Evolutionary conservation across 2,113 vertebrate genomes (phyloP).

Genomic region (Tachycineta bicolor): DNA sequence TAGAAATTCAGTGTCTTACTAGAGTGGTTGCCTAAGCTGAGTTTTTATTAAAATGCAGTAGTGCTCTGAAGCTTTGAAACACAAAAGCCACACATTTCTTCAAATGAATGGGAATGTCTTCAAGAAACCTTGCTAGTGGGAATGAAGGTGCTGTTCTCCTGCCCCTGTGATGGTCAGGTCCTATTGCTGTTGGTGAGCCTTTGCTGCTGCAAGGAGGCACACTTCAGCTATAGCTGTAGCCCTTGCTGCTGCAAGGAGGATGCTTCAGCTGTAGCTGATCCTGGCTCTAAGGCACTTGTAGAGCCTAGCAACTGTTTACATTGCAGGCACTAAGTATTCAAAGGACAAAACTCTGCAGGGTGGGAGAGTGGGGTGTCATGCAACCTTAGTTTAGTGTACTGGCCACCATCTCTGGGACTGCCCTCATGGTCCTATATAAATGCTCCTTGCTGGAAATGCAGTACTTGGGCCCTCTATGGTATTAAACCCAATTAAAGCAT

Average conservation of each 20-base stretch:
- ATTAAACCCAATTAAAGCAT: background rate
- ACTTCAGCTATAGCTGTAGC: background rate
- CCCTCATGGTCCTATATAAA: background rate
- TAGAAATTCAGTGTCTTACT: background rate
- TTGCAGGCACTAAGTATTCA: background rate
- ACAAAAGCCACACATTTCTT: background rate
- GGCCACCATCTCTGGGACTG: background rate
- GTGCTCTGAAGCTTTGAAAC: background rate
- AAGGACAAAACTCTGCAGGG: background rate
- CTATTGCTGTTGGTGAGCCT: background rate
- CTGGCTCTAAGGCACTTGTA: background rate
- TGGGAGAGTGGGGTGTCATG: too few relatives aligned
- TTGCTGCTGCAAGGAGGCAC: background rate
- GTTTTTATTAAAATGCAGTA: background rate
- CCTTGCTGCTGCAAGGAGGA: background rate
- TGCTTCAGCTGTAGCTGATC: background rate
- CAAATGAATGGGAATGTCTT: background rate
- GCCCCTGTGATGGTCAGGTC: background rate
- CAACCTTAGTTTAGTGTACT: background rate
- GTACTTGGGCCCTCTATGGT: background rate
- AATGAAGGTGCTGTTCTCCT: background rate
- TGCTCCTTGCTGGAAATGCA: background rate
- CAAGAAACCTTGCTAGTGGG: background rate
- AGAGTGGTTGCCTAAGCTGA: background rate
- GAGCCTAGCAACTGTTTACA: background rate